Conservation (phyloP, 2,113 vertebrate genomes). For the Aptenodytes forsteri region DNA sequence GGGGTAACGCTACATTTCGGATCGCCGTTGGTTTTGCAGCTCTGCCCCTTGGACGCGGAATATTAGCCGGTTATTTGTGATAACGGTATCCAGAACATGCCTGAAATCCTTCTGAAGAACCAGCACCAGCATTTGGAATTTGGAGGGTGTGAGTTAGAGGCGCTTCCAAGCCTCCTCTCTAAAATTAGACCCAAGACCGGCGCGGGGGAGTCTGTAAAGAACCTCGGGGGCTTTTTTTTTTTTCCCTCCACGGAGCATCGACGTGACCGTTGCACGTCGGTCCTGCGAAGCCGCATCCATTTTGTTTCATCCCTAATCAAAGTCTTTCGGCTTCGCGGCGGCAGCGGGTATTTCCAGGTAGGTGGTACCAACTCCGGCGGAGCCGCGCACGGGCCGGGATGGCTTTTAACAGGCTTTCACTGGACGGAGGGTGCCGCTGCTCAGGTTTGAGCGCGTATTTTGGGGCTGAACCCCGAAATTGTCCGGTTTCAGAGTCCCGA, state of each 20-base stretch:
- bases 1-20: accelerated
- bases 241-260: neutral
- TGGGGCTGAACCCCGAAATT: neutral
- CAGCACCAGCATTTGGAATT: neutral
- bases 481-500: accelerated
- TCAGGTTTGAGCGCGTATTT: neutral
- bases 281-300: neutral
- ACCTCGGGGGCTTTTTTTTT: neutral
- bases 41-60: accelerated
- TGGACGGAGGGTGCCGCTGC: neutral
- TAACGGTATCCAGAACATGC: neutral
- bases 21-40: accelerated
- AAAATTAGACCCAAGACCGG: neutral
- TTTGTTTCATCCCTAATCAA: neutral
- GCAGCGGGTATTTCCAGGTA: neutral
- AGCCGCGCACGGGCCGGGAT: accelerated
- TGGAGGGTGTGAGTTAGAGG: neutral
- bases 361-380: neutral
- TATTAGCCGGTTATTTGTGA: accelerated
- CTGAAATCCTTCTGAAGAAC: neutral
- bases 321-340: neutral
- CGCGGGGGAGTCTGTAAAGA: neutral
- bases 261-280: accelerated
- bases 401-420: neutral
- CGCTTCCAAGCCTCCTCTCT: neutral